Evolutionary conservation across 2,113 vertebrate genomes (phyloP), one percentile per base, ranked within the genome.

Genomic region (Lethenteron camtschaticum): DNA sequence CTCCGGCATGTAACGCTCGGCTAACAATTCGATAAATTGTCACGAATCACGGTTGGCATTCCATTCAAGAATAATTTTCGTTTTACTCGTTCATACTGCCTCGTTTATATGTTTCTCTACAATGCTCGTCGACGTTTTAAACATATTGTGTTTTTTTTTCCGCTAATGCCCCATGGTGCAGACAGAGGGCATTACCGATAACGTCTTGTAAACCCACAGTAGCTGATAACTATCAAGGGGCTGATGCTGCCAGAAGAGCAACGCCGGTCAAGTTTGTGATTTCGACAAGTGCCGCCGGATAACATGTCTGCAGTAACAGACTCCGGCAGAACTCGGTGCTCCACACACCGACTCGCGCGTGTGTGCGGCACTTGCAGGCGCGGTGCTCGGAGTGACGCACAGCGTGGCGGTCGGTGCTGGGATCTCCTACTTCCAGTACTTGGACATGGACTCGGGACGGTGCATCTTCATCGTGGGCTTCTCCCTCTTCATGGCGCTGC

Each of bases 391-490:
- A 3, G 73, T 88, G 75, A 86, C 84, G 56, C 85, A 86, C 13
- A 75, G 84, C 0, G 74, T 86, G 69, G 82, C 86, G 1, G 77
- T 84, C 71, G 83, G 83, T 68, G 79, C 75, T 2, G 87, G 87
- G 18, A 79, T 89, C 75, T 83, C 85, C 68, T 86, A 80, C 74
- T 87, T 88, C 79, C 81, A 86, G 73, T 78, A 83, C 9, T 77
- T 83, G 0, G 79, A 88, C 74, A 85, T 86, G 3, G 85, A 89
- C 75, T 89, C 87, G 0, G 86, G 86, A 3, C 79, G 87, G 56
- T 88, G 88, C 72, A 84, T 87, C 76, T 89, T 89, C 78, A 86
- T 85, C 11, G 84, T 86, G 0, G 87, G 86, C 60, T 88, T 89
- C 11, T 73, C 84, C 69, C 78, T 87, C 75, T 89, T 89, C 77